These are phyloP conservation scores for Pica pica DNA, from an alignment of 2,113 vertebrate genomes.

Conservation along the genomic window DNA sequence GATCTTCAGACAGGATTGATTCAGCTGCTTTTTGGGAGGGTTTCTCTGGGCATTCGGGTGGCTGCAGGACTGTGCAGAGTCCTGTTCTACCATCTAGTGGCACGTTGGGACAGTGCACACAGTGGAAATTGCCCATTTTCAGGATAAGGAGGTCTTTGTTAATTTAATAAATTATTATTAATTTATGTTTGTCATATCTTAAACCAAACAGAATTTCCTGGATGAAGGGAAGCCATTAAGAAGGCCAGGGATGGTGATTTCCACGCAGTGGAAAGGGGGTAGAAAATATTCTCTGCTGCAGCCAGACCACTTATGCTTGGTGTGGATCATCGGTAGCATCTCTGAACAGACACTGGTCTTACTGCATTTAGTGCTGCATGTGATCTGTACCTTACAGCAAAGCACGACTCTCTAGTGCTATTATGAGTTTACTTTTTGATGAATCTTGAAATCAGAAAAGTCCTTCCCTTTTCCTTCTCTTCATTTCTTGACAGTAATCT, in stretches of 20 bases:
- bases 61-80: neutral
- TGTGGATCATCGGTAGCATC: neutral
- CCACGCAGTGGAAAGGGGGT: accelerated
- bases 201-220: neutral
- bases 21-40: neutral
- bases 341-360: neutral
- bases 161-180: neutral
- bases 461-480: neutral
- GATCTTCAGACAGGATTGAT: neutral
- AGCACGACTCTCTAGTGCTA: neutral
- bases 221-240: neutral
- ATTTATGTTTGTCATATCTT: neutral
- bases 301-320: neutral
- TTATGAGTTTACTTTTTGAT: neutral
- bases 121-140: accelerated
- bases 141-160: too few species aligned
- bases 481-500: neutral
- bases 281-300: neutral
- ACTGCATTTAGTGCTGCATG: neutral
- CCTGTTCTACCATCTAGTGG: slow-evolving; percentile 43
- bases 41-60: accelerated
- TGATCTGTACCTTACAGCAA: neutral
- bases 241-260: neutral
- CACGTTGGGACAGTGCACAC: accelerated
- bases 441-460: neutral